Percentiles rank a stretch among this genome's conserved stretches.
Conservation (phyloP, 1,140 invertebrate species). For the Panulirus ornatus region DNA sequence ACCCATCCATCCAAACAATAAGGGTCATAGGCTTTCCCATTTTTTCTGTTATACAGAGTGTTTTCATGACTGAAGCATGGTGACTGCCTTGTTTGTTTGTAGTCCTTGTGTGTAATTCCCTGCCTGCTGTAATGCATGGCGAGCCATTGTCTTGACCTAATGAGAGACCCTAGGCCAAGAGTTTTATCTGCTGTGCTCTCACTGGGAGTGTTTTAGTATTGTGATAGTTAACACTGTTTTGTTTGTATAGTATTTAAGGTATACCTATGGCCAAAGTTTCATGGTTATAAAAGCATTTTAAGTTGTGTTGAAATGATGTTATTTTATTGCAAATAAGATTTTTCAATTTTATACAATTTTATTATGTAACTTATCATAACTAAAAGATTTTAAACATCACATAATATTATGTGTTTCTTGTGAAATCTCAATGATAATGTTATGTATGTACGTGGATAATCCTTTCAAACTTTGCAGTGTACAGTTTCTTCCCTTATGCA, state of each 20-base stretch:
- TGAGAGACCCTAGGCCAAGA: constrained; percentile 29
- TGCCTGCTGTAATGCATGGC: constrained; percentile 47
- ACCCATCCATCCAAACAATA: too few species aligned
- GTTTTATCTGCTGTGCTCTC: constrained; percentile 38
- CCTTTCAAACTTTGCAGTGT: too few species aligned
- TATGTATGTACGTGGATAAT: too few species aligned
- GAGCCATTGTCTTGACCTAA: constrained; percentile 23
- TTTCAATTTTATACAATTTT: too few species aligned
- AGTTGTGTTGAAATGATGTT: not conserved
- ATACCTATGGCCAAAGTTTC: not conserved
- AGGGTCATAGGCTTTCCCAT: too few species aligned
- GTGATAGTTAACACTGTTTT: not conserved
- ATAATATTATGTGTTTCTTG: too few species aligned
- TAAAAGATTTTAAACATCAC: too few species aligned
- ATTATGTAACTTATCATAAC: too few species aligned
- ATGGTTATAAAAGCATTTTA: not conserved
- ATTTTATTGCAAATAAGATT: too few species aligned
- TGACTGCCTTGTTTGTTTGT: not conserved
- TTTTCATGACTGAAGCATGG: constrained; percentile 20
- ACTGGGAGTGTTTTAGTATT: constrained; percentile 19
- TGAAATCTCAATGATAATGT: too few species aligned
- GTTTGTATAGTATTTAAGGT: constrained; percentile 1
- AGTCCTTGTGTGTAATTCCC: not conserved
- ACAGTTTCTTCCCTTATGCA: too few species aligned
- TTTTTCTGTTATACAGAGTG: too few species aligned